Evolutionary conservation across 2,797 vertebrate species (phyloP).

Genomic region (Melanotaenia trifasciata): DNA sequence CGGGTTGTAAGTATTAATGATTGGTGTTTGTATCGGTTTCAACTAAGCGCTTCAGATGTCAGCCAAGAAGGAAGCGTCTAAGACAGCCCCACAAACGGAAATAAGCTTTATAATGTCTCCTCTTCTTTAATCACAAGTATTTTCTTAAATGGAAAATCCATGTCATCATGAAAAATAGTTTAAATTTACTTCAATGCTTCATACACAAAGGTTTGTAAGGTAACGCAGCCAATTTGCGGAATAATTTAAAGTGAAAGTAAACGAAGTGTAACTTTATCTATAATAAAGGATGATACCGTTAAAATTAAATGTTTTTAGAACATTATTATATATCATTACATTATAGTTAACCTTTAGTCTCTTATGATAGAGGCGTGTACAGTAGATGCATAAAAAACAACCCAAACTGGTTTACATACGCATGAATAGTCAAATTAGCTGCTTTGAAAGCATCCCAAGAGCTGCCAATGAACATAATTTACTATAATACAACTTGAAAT

Average conservation of each 20-base stretch:
- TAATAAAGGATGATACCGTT: slow-evolving; percentile 3
- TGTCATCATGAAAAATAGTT: not conserved
- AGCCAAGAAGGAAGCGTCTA: not conserved
- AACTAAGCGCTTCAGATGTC: not conserved
- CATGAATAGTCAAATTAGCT: slow-evolving; percentile 55
- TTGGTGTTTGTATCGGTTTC: not conserved
- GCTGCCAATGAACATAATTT: not conserved
- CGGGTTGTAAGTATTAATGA: slow-evolving; percentile 90
- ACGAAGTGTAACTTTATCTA: slow-evolving; percentile 42
- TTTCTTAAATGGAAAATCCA: slow-evolving; percentile 7
- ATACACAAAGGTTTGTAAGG: not conserved
- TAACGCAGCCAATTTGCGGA: slow-evolving; percentile 29
- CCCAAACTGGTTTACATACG: slow-evolving; percentile 55
- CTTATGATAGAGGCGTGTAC: not conserved
- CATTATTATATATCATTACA: not conserved
- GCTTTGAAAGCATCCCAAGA: not conserved
- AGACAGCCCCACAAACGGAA: slow-evolving; percentile 16
- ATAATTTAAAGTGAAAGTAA: slow-evolving; percentile 57
- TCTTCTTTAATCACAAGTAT: not conserved
- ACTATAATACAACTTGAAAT: not conserved
- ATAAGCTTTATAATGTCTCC: not conserved
- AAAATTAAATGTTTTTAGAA: slow-evolving; percentile 45
- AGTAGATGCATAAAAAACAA: not conserved
- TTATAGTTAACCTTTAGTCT: slow-evolving; percentile 1
- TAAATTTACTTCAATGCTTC: too few species aligned